Evolutionary conservation across 1,140 invertebrate species (phyloP), one percentile per base, ranked within the genome.

Genomic region (Eulimnadia texana): DNA sequence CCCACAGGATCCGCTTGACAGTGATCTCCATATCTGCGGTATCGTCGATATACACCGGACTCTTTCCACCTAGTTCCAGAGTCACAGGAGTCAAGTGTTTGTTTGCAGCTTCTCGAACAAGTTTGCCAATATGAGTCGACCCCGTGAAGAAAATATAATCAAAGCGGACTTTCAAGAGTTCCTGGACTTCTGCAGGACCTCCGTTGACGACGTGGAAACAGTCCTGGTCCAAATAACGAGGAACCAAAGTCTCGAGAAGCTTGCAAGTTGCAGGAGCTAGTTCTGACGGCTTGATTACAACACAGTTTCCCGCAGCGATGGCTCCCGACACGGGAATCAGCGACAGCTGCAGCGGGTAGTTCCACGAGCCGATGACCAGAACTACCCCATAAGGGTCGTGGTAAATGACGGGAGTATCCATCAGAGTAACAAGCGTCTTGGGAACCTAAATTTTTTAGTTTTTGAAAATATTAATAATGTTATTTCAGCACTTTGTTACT

Each of bases 141-240:
- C 96, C 96, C 1, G 96, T 99, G 71, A 91, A 99, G 76, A 99
- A 94, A 65, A 99, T 98, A 70, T 96, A 92, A 76, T 99, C 96
- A 72, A 95, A 99, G 69, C 81, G 81, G 70, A 95, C 79, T 65
- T 91, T 86, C 3, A 98, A 75, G 6, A 99, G 70, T 67, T 86
- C 83, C 1, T 84, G 84, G 0, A 91, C 94, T 76, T 94, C 91
- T 27, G 80, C 69, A 1, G 90, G 74, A 42, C 88, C 93, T 58
- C 93, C 94, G 64, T 78, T 76, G 16, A 84, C 68, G 22, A 81
- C 76, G 50, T 74, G 71, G 20, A 77, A 72, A 66, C 76, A 79
- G 20, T 79, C 74, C 76, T 80, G 81, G 72, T 98, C 93, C 65
- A 98, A 74, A 77, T 96, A 97, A 72, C 92, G 88, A 6, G 92